These are phyloP conservation scores for Phocides pigmalion DNA, from an alignment of 1,140 invertebrate genomes.

Conservation along the genomic window DNA sequence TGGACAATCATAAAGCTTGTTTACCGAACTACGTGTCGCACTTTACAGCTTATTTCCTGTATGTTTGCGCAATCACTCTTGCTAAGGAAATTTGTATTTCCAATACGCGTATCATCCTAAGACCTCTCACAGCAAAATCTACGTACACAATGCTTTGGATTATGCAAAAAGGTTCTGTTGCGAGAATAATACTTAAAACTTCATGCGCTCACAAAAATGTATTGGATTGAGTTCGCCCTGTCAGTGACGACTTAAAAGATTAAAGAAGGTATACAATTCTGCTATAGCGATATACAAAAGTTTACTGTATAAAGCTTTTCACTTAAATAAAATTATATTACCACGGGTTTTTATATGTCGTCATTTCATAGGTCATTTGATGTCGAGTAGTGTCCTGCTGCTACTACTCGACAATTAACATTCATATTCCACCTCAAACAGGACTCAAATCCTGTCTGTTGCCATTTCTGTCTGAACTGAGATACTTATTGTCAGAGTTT, in stretches of 20 bases:
- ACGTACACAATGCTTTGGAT: constrained; percentile 10
- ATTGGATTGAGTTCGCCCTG: background rate
- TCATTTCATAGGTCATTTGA: too few relatives aligned
- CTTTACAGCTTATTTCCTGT: constrained; percentile 8
- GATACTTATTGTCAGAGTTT: too few relatives aligned
- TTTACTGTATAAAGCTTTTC: too few relatives aligned
- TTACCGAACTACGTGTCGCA: background rate
- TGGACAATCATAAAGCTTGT: too few relatives aligned
- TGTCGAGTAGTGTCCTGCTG: too few relatives aligned
- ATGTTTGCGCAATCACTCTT: constrained; percentile 9
- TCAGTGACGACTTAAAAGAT: constrained; percentile 11
- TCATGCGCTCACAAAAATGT: constrained; percentile 13
- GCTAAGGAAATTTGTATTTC: constrained; percentile 14
- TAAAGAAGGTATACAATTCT: background rate
- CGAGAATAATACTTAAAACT: constrained; percentile 23
- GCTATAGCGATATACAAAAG: too few relatives aligned
- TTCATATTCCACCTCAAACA: too few relatives aligned
- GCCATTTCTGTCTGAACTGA: too few relatives aligned
- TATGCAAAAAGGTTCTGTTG: constrained; percentile 21
- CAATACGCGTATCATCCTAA: constrained; percentile 26
- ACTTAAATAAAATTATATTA: too few relatives aligned
- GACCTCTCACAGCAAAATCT: constrained; percentile 7
- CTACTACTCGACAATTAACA: too few relatives aligned
- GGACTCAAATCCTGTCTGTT: too few relatives aligned
- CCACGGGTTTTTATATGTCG: too few relatives aligned